Evolutionary conservation across 2,113 vertebrate genomes (phyloP), one percentile per base, ranked within the genome.

Genomic region (Cavia aperea): DNA sequence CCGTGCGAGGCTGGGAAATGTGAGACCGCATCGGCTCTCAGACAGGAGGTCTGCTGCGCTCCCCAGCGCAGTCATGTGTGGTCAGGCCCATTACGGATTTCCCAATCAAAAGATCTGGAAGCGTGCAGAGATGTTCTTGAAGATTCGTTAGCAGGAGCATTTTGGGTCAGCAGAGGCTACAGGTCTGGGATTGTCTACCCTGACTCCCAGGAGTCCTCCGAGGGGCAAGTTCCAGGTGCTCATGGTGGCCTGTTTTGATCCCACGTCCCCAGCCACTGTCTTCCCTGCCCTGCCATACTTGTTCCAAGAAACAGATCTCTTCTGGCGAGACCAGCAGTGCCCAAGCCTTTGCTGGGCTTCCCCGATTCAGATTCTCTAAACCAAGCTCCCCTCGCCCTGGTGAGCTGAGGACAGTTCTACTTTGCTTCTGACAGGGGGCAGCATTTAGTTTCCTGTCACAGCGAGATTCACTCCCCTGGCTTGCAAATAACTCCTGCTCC

Each of bases 401-500:
- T 12, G 8, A 23, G 24, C 36, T 23, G 43, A 81, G 68, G 82
- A 36, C 93, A 96, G 68, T 97, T 86, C 95, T 73, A 2, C 19
- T 24, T 43, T 31, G 1, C 94, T 93, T 95, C 97, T 92, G 97
- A 91, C 95, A 98, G 98, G 95, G 98, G 97, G 97, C 98, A 98
- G 97, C 96, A 95, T 97, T 96, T 97, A 83, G 81, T 95, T 96
- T 97, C 88, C 93, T 92, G 96, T 94, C 29, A 0, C 39, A 1
- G 33, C 2, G 1, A 58, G 8, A 43, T 70, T 0, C 6, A 2
- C 49, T 89, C 51, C 51, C 31, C 58, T 65, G 7, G 62, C 81
- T 95, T 89, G 91, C 88, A 0, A 0, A 66, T 77, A 89, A 90
- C 88, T 83, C 13, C 54, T n/a, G 92, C 62, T 96, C 78, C 60